Percentiles rank a stretch among this genome's conserved stretches.
Conservation (phyloP, 2,113 vertebrate species). For the Lanius ludovicianus region DNA sequence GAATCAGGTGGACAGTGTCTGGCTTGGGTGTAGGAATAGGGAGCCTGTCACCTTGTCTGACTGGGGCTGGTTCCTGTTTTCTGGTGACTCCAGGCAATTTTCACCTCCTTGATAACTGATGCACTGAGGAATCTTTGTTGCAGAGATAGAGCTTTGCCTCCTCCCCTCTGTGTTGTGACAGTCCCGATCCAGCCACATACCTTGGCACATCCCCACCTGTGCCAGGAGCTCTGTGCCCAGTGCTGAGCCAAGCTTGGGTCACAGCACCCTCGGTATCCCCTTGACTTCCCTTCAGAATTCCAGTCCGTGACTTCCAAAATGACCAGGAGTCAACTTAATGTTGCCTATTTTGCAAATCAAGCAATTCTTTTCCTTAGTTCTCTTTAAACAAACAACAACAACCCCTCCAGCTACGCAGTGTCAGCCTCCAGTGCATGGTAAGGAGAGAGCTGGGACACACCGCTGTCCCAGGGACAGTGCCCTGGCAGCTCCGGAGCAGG, state of each 20-base stretch:
- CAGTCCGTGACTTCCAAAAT: accelerated
- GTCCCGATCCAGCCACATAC: accelerated
- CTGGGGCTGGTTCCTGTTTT: background rate
- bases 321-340: background rate
- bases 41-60: background rate
- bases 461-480: background rate
- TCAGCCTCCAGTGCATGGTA: background rate
- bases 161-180: background rate
- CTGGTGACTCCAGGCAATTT: background rate
- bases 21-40: background rate
- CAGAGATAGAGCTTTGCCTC: background rate
- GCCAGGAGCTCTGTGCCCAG: background rate
- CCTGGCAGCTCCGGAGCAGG: background rate
- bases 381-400: background rate
- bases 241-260: background rate
- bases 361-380: background rate
- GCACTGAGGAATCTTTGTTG: background rate
- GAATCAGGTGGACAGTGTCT: background rate
- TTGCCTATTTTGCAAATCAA: background rate
- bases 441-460: background rate
- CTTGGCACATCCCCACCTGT: background rate
- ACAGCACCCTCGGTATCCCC: background rate
- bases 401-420: background rate
- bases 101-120: background rate
- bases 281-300: background rate